phyloP scores from a whole-genome alignment of 53 echinoderm and acorn worm genomes.

The Astropecten irregularis region DNA sequence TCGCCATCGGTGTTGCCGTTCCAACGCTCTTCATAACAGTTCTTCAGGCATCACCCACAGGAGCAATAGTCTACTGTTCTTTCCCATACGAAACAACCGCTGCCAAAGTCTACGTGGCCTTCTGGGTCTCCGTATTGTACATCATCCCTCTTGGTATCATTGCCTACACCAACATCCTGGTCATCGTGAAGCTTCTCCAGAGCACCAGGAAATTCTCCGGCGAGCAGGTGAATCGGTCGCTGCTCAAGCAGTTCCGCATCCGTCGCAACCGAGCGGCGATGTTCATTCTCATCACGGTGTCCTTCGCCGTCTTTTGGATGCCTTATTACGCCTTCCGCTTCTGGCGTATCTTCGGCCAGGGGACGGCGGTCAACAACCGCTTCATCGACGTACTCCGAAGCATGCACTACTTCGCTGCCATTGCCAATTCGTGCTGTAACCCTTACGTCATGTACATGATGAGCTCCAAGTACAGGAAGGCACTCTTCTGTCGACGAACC shows the following conservation, averaged over 20 bases:
- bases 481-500: slow-evolving; percentile 14
- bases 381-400: slow-evolving; percentile 50
- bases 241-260: slow-evolving; percentile 71
- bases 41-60: background rate
- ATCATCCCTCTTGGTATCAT: slow-evolving; percentile 64
- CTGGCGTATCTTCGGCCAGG: slow-evolving; percentile 52
- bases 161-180: slow-evolving; percentile 67
- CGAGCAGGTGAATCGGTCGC: slow-evolving; percentile 62
- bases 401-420: slow-evolving; percentile 74
- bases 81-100: slow-evolving; percentile 12
- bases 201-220: slow-evolving; percentile 63
- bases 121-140: slow-evolving; percentile 59
- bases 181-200: slow-evolving; percentile 65
- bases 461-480: slow-evolving; percentile 81
- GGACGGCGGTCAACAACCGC: background rate
- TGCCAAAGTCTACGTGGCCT: slow-evolving; percentile 51
- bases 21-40: slow-evolving; percentile 61
- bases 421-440: slow-evolving; percentile 84
- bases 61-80: background rate
- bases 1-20: slow-evolving; percentile 62
- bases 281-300: slow-evolving; percentile 73
- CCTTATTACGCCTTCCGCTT: slow-evolving; percentile 57
- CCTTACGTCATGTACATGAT: slow-evolving; percentile 81
- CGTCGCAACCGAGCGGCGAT: slow-evolving; percentile 72
- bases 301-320: slow-evolving; percentile 81